These are phyloP conservation scores for Enoplosus armatus DNA, from an alignment of 2,797 vertebrate genomes.

Conservation along the genomic window DNA sequence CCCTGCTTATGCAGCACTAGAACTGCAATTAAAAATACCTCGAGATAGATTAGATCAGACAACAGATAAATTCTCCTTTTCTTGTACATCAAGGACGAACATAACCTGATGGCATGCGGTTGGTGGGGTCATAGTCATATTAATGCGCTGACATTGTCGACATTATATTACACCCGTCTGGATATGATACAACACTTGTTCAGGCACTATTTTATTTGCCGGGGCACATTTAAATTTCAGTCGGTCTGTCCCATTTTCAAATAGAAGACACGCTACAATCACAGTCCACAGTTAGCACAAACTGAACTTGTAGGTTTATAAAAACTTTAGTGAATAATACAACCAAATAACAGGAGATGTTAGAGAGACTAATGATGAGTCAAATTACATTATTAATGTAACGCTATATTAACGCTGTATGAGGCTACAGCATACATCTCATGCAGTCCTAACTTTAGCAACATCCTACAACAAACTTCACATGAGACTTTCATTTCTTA, in stretches of 20 bases:
- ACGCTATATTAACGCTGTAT: constrained; percentile 55
- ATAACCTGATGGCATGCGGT: constrained; percentile 20
- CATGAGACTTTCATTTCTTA: background rate
- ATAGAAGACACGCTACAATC: background rate
- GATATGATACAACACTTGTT: constrained; percentile 22
- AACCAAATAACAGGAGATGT: constrained; percentile 33
- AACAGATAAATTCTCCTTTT: constrained; percentile 44
- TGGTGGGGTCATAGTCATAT: constrained; percentile 25
- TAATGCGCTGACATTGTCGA: constrained; percentile 26
- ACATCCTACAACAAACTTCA: background rate
- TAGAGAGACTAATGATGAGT: constrained; percentile 39
- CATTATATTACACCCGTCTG: constrained; percentile 22
- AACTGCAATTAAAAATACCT: constrained; percentile 39
- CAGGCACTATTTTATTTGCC: background rate
- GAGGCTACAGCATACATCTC: constrained; percentile 22
- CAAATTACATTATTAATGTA: constrained; percentile 55
- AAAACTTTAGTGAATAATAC: constrained; percentile 13
- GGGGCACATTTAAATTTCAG: background rate
- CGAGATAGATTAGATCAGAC: constrained; percentile 43
- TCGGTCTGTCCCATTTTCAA: background rate
- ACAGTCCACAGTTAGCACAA: background rate
- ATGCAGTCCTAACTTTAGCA: constrained; percentile 20
- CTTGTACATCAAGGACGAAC: constrained; percentile 32
- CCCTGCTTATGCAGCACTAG: constrained; percentile 8
- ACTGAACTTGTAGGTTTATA: constrained; percentile 4